Evolutionary conservation across 2,113 vertebrate species (phyloP), one percentile per base, ranked within the genome.

Genomic region (Nyctibius bracteatus): DNA sequence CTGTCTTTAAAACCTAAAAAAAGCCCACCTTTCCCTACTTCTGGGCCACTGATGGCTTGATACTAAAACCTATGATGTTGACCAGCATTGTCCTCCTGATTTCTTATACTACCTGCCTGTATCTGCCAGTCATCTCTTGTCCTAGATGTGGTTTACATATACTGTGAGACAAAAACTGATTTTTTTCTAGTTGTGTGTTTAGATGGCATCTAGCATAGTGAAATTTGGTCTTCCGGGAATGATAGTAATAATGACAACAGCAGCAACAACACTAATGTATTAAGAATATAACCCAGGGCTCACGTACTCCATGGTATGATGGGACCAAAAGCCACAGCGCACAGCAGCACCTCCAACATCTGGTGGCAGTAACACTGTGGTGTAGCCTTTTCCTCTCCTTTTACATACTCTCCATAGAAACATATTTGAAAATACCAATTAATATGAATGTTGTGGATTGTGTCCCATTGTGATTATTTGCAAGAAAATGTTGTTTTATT

Each of bases 261-360:
- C 57, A 87, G 33, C 28, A 44, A 49, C 22, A 57, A 3, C 61
- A 63, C 30, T 30, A 54, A 47, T 22, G 63, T 52, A 22, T 63
- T 58, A 70, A 70, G 67, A 68, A 25, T 16, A 37, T 70, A 74
- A 70, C 9, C 15, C 4, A 10, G 22, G 55, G 37, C 6, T 65
- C 14, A 8, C 2, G 7, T 47, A 28, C 22, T 70, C 43, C 25
- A 5, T 4, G 8, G 6, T 46, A 49, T 2, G 1, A 46, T 25
- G 43, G 47, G 28, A 79, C 25, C 28, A 25, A 67, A 73, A 57
- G 24, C 33, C 35, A 15, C 1, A 1, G 66, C 30, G 5, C 12
- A 8, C 61, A 58, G 67, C 44, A 94, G 58, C 35, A 78, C n/a
- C 35, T 86, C 27, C 23, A 47, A 10, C 30, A 57, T 63, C 31